phyloP scores from a whole-genome alignment of 2,113 vertebrate genomes.

The Ahaetulla prasina region DNA sequence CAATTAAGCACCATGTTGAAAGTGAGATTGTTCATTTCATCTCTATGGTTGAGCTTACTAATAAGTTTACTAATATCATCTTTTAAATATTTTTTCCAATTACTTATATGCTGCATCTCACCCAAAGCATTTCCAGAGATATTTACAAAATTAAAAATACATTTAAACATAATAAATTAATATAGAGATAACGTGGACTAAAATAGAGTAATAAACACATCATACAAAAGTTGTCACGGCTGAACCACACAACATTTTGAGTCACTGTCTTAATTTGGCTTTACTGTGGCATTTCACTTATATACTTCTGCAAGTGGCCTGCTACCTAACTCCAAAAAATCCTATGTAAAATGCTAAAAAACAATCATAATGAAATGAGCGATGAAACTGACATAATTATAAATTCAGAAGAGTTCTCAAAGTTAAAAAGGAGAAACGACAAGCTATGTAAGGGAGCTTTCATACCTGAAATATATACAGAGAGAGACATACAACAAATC shows the following conservation, averaged over 20 bases:
- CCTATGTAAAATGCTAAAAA: not conserved
- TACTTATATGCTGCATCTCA: not conserved
- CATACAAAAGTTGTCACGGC: not conserved
- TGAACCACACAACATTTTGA: not conserved
- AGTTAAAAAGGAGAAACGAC: conserved; percentile 16
- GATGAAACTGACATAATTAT: not conserved
- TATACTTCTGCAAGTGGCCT: not conserved
- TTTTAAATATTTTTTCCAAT: not conserved
- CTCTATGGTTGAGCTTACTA: not conserved
- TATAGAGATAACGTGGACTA: not conserved
- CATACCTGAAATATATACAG: no score
- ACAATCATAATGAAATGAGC: not conserved
- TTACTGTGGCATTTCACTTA: not conserved
- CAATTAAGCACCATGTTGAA: not conserved
- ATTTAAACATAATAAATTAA: not conserved
- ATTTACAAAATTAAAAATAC: not conserved
- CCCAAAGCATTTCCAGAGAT: not conserved
- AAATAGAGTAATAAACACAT: not conserved
- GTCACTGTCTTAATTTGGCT: not conserved
- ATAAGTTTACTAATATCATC: not conserved
- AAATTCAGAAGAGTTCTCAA: not conserved
- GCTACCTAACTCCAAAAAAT: not conserved
- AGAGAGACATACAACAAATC: conserved; percentile 12
- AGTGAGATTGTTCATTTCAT: not conserved
- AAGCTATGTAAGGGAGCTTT: not conserved